A percentile compares a stretch with the other conserved stretches of the same genome.
These are phyloP conservation scores for Indicator indicator DNA, from an alignment of 2,113 vertebrate genomes.

Conservation along the genomic window DNA sequence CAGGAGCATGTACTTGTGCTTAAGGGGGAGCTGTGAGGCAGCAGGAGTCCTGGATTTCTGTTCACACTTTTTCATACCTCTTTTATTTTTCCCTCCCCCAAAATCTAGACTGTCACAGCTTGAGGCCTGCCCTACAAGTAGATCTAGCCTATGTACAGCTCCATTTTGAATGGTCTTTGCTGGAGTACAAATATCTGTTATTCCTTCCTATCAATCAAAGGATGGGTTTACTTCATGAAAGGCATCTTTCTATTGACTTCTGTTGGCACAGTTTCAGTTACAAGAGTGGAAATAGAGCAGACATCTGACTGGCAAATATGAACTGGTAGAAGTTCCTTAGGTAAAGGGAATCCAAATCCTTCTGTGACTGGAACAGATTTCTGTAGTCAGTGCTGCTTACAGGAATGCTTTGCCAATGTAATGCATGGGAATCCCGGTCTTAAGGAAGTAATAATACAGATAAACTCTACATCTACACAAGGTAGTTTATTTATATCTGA, in stretches of 20 bases:
- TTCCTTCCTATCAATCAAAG: background rate
- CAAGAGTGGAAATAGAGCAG: background rate
- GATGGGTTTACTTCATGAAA: slow-evolving; percentile 15
- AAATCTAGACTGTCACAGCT: background rate
- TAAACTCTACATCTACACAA: background rate
- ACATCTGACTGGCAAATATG: slow-evolving; percentile 1
- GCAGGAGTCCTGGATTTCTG: background rate
- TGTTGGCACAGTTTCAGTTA: background rate
- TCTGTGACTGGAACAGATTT: slow-evolving; percentile 3
- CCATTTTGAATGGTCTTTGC: background rate
- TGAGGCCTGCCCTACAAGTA: background rate
- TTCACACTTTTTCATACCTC: background rate
- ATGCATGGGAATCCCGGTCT: background rate
- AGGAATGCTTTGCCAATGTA: background rate
- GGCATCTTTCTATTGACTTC: background rate
- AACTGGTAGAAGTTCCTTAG: background rate
- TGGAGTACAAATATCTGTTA: background rate
- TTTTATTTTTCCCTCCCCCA: background rate
- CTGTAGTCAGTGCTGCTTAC: background rate
- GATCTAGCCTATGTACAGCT: background rate
- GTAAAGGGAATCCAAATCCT: background rate
- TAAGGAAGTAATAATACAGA: background rate
- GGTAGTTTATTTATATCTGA: background rate
- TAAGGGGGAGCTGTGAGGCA: background rate
- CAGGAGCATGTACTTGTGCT: background rate